Conservation (phyloP, 2,888 invertebrate species). For the Himalopsyche japonica region DNA sequence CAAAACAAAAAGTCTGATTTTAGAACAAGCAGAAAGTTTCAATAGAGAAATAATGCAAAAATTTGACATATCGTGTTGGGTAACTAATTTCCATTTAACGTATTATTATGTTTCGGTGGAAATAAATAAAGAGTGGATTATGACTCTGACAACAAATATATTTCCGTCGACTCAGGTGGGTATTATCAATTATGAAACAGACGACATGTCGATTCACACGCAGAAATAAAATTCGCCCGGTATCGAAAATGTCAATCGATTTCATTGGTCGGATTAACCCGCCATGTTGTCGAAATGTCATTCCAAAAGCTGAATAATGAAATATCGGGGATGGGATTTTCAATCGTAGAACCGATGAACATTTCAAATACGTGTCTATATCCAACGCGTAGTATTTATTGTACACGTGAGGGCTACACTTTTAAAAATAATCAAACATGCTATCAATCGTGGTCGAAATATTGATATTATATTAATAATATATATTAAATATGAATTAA, state of each 20-base stretch:
- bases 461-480: no score
- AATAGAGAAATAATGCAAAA: no score
- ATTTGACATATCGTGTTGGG: neutral
- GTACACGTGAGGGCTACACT: neutral
- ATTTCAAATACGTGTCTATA: neutral
- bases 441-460: no score
- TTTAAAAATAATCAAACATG: no score
- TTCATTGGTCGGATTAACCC: constrained; percentile 22
- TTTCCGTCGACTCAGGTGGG: neutral
- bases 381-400: no score
- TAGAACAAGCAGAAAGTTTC: no score
- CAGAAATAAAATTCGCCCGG: constrained; percentile 11
- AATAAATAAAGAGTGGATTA: neutral
- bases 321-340: neutral
- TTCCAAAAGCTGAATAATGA: neutral
- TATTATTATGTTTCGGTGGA: neutral
- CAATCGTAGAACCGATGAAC: neutral
- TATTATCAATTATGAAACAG: constrained; percentile 14
- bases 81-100: neutral
- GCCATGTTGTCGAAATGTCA: constrained; percentile 28
- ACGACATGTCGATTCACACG: neutral
- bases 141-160: neutral
- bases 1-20: no score
- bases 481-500: no score
- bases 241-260: constrained; percentile 23